These are phyloP conservation scores for Phainopepla nitens DNA, from an alignment of 2,113 vertebrate species.

Conservation along the genomic window DNA sequence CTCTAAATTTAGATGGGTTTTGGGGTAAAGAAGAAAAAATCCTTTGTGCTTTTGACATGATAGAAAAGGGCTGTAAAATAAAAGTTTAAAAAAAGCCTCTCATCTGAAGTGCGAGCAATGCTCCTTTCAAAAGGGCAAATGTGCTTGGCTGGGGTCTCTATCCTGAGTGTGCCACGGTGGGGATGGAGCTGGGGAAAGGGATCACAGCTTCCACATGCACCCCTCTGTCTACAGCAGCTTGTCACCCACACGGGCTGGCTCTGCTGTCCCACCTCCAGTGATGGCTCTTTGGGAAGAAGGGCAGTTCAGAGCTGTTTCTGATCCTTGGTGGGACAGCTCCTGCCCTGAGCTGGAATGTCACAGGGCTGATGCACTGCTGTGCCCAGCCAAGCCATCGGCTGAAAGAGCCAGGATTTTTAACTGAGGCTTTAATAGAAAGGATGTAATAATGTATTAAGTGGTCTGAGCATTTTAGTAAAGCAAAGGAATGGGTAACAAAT, in stretches of 20 bases:
- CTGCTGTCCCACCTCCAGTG: neutral
- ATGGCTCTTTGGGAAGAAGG: neutral
- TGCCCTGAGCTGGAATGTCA: neutral
- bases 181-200: neutral
- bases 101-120: neutral
- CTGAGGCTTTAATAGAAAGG: neutral
- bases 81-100: neutral
- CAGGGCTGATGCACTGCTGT: fast-evolving
- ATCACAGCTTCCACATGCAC: neutral
- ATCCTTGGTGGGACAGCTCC: neutral
- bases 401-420: neutral
- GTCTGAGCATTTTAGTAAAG: neutral
- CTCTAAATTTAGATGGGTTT: slow-evolving; percentile 34
- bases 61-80: neutral
- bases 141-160: neutral
- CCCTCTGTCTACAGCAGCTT: too few species aligned
- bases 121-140: neutral
- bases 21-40: slow-evolving; percentile 10
- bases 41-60: neutral
- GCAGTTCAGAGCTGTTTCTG: fast-evolving
- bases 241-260: neutral
- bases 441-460: neutral
- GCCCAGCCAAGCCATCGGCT: neutral
- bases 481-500: neutral
- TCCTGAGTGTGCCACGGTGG: fast-evolving